Evolutionary conservation across 1,140 invertebrate species (phyloP).

Genomic region (Drosophila truncata): DNA sequence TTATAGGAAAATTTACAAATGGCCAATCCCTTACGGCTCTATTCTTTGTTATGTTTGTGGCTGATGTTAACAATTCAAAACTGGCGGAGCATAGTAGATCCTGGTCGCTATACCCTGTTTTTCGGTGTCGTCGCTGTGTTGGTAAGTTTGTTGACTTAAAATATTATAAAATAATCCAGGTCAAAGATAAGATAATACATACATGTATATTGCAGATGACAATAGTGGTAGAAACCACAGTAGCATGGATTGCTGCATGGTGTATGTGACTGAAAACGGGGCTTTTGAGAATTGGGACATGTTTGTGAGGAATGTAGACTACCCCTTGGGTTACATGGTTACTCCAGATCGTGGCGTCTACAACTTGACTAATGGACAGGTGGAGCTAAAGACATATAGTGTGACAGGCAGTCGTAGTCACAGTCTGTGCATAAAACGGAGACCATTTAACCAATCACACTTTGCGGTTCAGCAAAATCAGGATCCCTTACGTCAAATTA

Average conservation of each 20-base stretch:
- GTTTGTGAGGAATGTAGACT: background rate
- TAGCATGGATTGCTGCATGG: constrained; percentile 7
- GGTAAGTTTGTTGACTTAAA: background rate
- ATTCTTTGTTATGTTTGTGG: constrained; percentile 19
- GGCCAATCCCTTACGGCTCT: constrained; percentile 6
- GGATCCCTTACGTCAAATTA: background rate
- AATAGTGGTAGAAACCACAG: background rate
- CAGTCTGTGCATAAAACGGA: background rate
- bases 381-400: background rate
- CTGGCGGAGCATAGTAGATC: constrained; percentile 8
- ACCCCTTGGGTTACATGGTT: background rate
- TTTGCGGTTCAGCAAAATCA: background rate
- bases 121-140: constrained; percentile 15
- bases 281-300: background rate
- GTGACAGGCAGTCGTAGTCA: too few species aligned
- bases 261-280: background rate
- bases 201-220: background rate
- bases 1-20: constrained; percentile 14
- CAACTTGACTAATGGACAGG: constrained; percentile 10
- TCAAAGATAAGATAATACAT: background rate
- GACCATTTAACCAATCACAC: background rate
- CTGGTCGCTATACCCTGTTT: constrained; percentile 15
- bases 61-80: background rate
- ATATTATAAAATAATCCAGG: background rate
- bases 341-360: constrained; percentile 11